Evolutionary conservation across 2,888 invertebrate genomes (phyloP), one percentile per base, ranked within the genome.

Genomic region (Drosophila nigricruria): DNA sequence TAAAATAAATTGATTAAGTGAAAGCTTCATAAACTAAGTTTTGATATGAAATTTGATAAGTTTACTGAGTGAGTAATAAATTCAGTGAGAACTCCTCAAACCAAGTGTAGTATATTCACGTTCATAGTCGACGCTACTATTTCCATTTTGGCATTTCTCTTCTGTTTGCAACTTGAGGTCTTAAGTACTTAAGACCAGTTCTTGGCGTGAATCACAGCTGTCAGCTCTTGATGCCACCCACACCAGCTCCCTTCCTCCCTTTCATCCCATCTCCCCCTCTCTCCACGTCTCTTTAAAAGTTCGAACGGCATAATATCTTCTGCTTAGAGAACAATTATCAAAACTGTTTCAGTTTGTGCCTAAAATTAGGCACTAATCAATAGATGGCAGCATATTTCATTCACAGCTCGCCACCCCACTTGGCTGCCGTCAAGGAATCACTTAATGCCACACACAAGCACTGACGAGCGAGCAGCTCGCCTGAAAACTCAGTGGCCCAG

Each of bases 321-420:
- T 50, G 76, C 56, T 53, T 30, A 1, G 56, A 9, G 34, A 69
- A 56, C 73, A 77, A 73, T 78, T 77, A 70, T 60, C 73, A 73
- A 61, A 82, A 64, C 69, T 45, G 56, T 72, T 61, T 52, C 49
- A 36, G 61, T 49, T 42, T 50, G 40, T 77, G 70, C 70, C 70
- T 53, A 66, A 77, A 77, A 77, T 66, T 79, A 77, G 84, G 56
- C 82, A 73, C 87, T 84, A 87, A 87, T 84, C 84, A 84, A 82
- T 85, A 67, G 77, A 72, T 73, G 67, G 71, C 63, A 58, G 64
- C 50, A 62, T 66, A 47, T 68, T 78, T 65, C 67, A 64, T 69
- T 54, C 62, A 5, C 67, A 64, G 64, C 62, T 5, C 8, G 20
- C 16, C 8, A 2, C 30, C 50, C 43, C 30, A n/a, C 47, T 47